Evolutionary conservation across 2,888 invertebrate genomes (phyloP).

Genomic region (Tenthredo notha): DNA sequence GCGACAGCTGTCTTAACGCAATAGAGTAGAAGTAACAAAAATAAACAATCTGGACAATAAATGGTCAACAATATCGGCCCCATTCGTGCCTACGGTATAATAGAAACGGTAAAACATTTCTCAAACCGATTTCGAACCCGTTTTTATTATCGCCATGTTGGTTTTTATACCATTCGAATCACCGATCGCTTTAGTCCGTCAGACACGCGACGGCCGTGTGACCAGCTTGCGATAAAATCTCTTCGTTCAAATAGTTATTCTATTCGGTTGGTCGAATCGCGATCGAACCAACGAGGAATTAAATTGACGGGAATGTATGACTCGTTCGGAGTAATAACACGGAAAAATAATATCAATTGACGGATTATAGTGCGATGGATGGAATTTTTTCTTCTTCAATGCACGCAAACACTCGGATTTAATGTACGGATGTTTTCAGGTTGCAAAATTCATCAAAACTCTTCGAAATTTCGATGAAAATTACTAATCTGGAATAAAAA

Average conservation of each 20-base stretch:
- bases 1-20: not conserved
- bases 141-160: not conserved
- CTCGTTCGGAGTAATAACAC: not conserved
- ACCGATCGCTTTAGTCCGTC: not conserved
- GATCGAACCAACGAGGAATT: slow-evolving; percentile 1
- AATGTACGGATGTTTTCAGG: too few species aligned
- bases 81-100: not conserved
- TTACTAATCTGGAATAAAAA: too few species aligned
- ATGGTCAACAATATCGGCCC: not conserved
- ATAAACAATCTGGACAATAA: slow-evolving; percentile 10
- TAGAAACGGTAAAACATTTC: slow-evolving; percentile 10
- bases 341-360: not conserved
- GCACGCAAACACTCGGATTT: not conserved
- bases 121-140: slow-evolving; percentile 2
- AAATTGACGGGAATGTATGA: not conserved
- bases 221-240: slow-evolving; percentile 34
- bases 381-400: not conserved
- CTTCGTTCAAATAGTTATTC: not conserved
- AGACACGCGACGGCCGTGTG: slow-evolving; percentile 15
- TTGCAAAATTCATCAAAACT: too few species aligned
- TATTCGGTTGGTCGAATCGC: not conserved
- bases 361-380: not conserved
- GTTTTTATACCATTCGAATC: not conserved
- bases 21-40: not conserved
- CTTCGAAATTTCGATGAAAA: too few species aligned